phyloP scores from a whole-genome alignment of 64 coral and sea anemone species.

The Actinia tenebrosa region DNA sequence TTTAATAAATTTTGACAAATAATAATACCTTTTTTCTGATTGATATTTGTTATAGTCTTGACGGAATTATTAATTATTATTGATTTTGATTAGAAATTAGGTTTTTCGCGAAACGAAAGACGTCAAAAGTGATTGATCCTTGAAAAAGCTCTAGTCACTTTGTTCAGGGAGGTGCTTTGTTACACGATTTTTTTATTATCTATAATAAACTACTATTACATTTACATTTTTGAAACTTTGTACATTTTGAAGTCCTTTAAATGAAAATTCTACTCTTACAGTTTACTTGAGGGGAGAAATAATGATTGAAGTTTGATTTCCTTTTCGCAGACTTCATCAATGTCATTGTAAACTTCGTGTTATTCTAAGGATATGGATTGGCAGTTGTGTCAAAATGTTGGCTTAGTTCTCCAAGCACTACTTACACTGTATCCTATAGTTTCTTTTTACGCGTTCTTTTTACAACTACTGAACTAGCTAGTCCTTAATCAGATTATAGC shows the following conservation, averaged over 20 bases:
- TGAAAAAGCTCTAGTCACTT: background rate
- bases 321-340: background rate
- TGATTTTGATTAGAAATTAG: background rate
- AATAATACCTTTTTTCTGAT: background rate
- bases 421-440: background rate
- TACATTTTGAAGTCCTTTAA: background rate
- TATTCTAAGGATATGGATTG: background rate
- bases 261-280: background rate
- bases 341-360: background rate
- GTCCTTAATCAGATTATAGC: background rate
- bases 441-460: background rate
- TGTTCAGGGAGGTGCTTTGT: too few species aligned
- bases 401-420: background rate
- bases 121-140: background rate
- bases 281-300: background rate
- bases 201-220: background rate
- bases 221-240: background rate
- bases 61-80: background rate
- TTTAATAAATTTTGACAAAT: background rate
- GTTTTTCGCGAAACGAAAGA: background rate
- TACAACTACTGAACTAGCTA: background rate
- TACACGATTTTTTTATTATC: background rate
- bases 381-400: background rate
- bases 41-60: background rate
- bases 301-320: constrained; percentile 7